Evolutionary conservation across 2,888 invertebrate genomes (phyloP), one percentile per base, ranked within the genome.

Genomic region (Heliconius charithonia): DNA sequence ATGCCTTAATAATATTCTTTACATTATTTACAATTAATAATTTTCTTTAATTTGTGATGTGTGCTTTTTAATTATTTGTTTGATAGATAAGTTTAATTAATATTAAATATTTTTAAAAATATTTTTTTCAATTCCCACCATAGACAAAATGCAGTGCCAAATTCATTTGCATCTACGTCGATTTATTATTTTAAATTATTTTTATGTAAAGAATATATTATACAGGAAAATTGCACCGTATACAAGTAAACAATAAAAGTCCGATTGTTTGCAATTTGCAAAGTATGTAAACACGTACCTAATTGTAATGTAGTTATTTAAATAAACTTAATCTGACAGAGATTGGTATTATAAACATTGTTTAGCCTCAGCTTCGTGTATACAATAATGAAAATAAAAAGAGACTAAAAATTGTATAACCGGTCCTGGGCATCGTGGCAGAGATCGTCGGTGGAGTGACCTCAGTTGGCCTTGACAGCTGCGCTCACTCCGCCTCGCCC

Each of bases 341-440:
- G 93, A 90, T 90, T 92, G 90, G 91, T 90, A 85, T 85, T 86
- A 93, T 92, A 94, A 93, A 94, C 94, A 94, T 92, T 94, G 94
- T 94, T 94, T 94, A 94, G 94, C 93, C 93, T 92, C 91, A 90
- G 92, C 91, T 90, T 91, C 91, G 92, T 93, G 92, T 93, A 93
- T 93, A 94, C 94, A 93, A 94, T 94, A 95, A 95, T 93, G 94
- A 94, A 94, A 95, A 94, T 93, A 94, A 94, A 93, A 94, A 93
- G 91, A 91, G 89, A 92, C 92, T 93, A 93, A 95, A 94, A 94
- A 93, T 94, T 91, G 92, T 93, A 91, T 92, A 94, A 94, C 95
- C 94, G 94, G 94, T 94, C 93, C 84, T 89, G 88, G 90, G 91
- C 89, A 92, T 90, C 91, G 92, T 91, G 91, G 92, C 91, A 89